A percentile compares a stretch with the other conserved stretches of the same genome.
These are phyloP conservation scores for Guaruba guarouba DNA, from an alignment of 2,113 vertebrate species.

Conservation along the genomic window DNA sequence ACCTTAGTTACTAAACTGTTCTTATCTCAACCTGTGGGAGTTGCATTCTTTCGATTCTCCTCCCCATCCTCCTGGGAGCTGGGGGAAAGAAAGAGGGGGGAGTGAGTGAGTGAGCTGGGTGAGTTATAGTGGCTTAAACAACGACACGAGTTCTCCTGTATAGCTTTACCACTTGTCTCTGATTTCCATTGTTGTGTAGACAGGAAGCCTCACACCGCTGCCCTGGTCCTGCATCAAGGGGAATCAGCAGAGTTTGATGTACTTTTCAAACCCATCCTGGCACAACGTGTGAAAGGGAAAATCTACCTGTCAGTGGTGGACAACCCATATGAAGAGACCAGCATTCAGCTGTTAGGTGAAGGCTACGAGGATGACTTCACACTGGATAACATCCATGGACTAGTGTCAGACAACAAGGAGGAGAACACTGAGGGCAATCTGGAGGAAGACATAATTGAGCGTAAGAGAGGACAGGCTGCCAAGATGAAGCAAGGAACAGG, in stretches of 20 bases:
- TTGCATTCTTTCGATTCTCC: too few species aligned
- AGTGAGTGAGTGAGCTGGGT: too few species aligned
- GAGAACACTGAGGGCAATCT: not conserved
- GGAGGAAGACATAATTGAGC: conserved; percentile 61
- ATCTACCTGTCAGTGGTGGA: conserved; percentile 77
- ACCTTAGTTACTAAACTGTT: too few species aligned
- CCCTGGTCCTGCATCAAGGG: conserved; percentile 66
- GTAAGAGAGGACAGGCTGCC: conserved; percentile 55
- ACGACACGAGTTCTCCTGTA: not conserved
- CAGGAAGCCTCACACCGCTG: conserved; percentile 65
- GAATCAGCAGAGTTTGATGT: conserved; percentile 78
- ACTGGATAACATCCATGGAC: conserved; percentile 78
- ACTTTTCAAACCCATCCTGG: conserved; percentile 73
- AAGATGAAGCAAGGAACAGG: not conserved
- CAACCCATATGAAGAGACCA: conserved; percentile 76
- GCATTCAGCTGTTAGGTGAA: conserved; percentile 79
- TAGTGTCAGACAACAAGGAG: not conserved
- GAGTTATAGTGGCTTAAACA: too few species aligned
- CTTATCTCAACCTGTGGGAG: too few species aligned
- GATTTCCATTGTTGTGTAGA: conserved; percentile 56
- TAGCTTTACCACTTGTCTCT: not conserved
- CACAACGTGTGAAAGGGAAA: conserved; percentile 64
- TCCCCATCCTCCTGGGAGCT: too few species aligned
- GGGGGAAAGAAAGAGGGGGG: too few species aligned
- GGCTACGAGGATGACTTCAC: conserved; percentile 82